Base-by-base conservation (phyloP, 2,113 vertebrate species). In the Carlito syrichta region DNA sequence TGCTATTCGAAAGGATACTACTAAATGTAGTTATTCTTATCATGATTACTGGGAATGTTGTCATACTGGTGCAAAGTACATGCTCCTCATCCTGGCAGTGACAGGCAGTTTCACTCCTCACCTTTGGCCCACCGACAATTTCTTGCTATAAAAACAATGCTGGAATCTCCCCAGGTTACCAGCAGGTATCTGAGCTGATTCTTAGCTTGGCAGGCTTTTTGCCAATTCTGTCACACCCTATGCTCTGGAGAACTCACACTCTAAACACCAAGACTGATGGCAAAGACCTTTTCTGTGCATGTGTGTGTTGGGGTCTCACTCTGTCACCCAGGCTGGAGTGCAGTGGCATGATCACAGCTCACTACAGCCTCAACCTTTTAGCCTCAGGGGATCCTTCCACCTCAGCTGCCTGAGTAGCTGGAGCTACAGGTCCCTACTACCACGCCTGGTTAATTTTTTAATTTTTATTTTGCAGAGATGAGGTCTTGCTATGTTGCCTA, bases 61-160 rank as follows among this genome's bases (percentile, higher is more conserved):
- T 19, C 38, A 86, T 20, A n/a, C 38, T 43, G 23, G 54, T 50
- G 2, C 3, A 63, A 27, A 91, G 32, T 22, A 5, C 7, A 12
- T 8, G 6, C 5, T 8, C 56, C 25, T n/a, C 8, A 19, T 6
- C 23, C 27, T 48, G 20, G 19, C 2, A 30, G 22, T 3, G 17
- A 60, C 2, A 43, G 23, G 13, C 35, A 20, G 19, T 68, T 77
- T 91, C 8, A 27, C 16, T 23, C 17, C 14, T 23, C 13, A 19
- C 32, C 48, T 94, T 35, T 54, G 84, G 81, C 5, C 71, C n/a
- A 30, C 0, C 5, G 69, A 74, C 74, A 77, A 62, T 81, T 87
- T 84, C 69, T 95, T 68, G 71, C 90, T 76, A 77, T 84, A n/a
- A 85, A 95, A 95, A 77, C 22, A 43, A 82, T 40, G 35, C 77